phyloP scores from a whole-genome alignment of 2,113 vertebrate species.

The Scomber scombrus region DNA sequence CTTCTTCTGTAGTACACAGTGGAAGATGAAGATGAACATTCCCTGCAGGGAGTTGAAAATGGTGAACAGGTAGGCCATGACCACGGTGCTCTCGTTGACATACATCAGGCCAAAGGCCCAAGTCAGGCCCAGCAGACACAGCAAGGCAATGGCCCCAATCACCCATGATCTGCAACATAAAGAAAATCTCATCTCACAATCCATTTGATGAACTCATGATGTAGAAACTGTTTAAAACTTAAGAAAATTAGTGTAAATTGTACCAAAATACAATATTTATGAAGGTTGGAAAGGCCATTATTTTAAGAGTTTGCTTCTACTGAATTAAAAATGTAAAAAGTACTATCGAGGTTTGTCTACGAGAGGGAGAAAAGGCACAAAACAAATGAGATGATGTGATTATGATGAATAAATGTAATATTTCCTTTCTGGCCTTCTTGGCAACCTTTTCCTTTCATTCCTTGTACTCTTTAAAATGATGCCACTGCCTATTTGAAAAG shows the following conservation, averaged over 20 bases:
- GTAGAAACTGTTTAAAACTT: neutral
- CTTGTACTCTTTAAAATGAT: conserved; percentile 1
- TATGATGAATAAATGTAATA: conserved; percentile 55
- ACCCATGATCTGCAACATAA: conserved; percentile 89
- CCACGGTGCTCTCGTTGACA: conserved; percentile 98
- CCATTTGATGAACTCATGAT: neutral
- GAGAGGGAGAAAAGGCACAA: conserved; percentile 10
- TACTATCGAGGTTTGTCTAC: neutral
- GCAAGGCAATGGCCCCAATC: conserved; percentile 96
- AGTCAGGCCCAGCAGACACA: conserved; percentile 97
- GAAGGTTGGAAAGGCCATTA: neutral
- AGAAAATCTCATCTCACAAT: conserved; percentile 9
- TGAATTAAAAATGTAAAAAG: neutral
- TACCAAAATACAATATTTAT: neutral
- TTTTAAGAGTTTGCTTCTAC: neutral
- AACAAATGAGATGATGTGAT: conserved; percentile 64
- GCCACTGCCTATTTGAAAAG: conserved; percentile 1
- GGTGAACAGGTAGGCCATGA: conserved; percentile 99
- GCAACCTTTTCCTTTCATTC: conserved; percentile 12
- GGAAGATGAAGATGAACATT: conserved; percentile 99
- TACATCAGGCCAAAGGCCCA: conserved; percentile 99
- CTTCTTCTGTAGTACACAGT: conserved; percentile 99
- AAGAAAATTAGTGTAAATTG: neutral
- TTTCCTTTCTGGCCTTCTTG: neutral
- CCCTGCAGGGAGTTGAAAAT: conserved; percentile 99